Conservation (phyloP, 2,888 invertebrate species). For the Lasioglossum morio region DNA sequence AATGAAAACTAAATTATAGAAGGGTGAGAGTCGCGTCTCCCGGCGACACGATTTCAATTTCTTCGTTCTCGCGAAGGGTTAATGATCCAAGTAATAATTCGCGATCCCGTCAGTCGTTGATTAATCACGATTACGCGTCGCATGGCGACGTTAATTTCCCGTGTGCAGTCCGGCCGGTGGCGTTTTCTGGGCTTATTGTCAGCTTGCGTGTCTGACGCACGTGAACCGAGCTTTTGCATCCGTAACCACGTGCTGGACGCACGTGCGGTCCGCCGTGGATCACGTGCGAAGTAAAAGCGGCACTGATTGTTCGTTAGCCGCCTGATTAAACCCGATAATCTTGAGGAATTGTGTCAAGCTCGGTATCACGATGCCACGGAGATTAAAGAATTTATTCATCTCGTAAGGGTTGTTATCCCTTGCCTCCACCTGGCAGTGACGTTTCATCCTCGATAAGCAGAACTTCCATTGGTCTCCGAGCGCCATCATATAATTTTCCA, state of each 20-base stretch:
- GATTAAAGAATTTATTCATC: constrained; percentile 8
- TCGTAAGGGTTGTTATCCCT: background rate
- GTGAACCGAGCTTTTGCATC: constrained; percentile 47
- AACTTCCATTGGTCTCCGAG: background rate
- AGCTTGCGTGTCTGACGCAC: constrained; percentile 43
- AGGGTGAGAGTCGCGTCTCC: too few relatives aligned
- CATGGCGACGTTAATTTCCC: constrained; percentile 34
- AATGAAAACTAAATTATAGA: too few relatives aligned
- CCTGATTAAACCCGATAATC: constrained; percentile 40
- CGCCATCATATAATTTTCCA: background rate
- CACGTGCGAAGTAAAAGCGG: constrained; percentile 55
- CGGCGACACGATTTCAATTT: constrained; percentile 23
- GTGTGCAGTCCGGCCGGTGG: background rate
- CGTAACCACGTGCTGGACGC: constrained; percentile 50
- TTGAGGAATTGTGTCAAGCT: constrained; percentile 10
- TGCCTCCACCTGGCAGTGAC: background rate
- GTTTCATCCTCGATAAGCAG: background rate
- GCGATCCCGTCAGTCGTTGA: constrained; percentile 32
- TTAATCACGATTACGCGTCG: constrained; percentile 45
- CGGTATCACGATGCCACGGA: background rate
- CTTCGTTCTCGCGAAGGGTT: background rate
- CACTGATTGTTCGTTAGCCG: constrained; percentile 57
- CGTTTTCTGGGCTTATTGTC: constrained; percentile 23
- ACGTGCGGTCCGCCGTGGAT: constrained; percentile 49
- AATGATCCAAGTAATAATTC: constrained; percentile 39